Percentiles rank a stretch among this genome's conserved stretches.
Conservation (phyloP, 2,888 invertebrate species). For the Parnassius smintheus region DNA sequence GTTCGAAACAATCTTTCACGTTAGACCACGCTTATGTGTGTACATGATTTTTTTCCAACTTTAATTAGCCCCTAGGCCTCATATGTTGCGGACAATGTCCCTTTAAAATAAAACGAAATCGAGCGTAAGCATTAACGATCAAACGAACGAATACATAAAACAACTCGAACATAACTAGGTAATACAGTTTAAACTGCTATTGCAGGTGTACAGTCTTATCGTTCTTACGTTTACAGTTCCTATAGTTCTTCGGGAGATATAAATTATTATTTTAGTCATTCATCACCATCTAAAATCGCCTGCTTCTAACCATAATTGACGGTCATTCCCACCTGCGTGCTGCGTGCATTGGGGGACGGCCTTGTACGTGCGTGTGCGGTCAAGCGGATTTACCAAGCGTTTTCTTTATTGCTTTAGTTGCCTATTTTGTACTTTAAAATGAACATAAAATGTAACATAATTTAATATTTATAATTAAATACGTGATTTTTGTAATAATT, state of each 20-base stretch:
- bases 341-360: slow-evolving; percentile 46
- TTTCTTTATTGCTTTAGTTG: slow-evolving; percentile 21
- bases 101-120: not conserved
- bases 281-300: not conserved
- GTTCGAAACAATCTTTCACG: slow-evolving; percentile 30
- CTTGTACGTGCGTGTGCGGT: slow-evolving; percentile 43
- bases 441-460: too few relatives aligned
- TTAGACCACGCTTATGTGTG: slow-evolving; percentile 18
- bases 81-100: slow-evolving; percentile 28
- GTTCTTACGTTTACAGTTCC: too few relatives aligned
- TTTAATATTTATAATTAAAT: too few relatives aligned
- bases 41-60: not conserved
- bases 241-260: too few relatives aligned
- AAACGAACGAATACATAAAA: too few relatives aligned
- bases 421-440: not conserved
- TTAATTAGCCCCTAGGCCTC: slow-evolving; percentile 26
- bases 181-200: too few relatives aligned
- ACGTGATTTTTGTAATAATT: too few relatives aligned
- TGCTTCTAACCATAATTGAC: slow-evolving; percentile 51
- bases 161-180: too few relatives aligned
- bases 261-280: not conserved
- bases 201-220: too few relatives aligned
- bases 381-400: slow-evolving; percentile 37
- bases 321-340: slow-evolving; percentile 66
- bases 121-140: too few relatives aligned